Conservation (phyloP, 2,797 vertebrate genomes). For the Sebastes itinus region DNA sequence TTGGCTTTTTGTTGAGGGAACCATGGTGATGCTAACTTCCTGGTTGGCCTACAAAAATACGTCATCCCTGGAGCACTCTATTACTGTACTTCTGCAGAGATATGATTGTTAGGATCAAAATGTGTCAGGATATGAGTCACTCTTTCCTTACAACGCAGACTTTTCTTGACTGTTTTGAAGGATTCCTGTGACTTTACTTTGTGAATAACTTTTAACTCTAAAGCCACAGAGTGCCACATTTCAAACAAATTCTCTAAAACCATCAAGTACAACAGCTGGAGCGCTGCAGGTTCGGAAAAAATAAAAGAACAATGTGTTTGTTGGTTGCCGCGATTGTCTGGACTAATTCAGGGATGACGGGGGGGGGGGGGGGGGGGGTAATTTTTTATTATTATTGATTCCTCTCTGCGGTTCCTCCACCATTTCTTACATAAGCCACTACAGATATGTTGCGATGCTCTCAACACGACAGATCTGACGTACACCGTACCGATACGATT, state of each 20-base stretch:
- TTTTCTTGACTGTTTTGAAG: not conserved
- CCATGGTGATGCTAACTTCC: too few relatives aligned
- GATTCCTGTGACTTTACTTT: not conserved
- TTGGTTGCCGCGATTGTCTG: constrained; percentile 41
- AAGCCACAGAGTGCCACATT: not conserved
- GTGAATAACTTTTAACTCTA: not conserved
- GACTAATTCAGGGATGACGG: not conserved
- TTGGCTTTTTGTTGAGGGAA: too few relatives aligned
- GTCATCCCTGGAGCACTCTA: not conserved
- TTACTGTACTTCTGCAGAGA: not conserved
- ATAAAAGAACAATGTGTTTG: not conserved
- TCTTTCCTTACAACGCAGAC: not conserved
- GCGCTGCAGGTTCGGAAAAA: not conserved
- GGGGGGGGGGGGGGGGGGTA: not conserved
- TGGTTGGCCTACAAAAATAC: too few relatives aligned
- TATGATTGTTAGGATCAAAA: not conserved
- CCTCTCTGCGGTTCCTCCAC: not conserved
- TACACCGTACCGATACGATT: constrained; percentile 53
- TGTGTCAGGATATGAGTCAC: not conserved
- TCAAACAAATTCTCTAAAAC: not conserved
- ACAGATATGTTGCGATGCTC: constrained; percentile 35
- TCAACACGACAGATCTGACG: constrained; percentile 37
- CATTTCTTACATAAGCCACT: constrained; percentile 13
- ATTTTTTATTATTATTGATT: constrained; percentile 9
- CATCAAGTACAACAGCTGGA: constrained; percentile 1